phyloP scores from a whole-genome alignment of 2,797 vertebrate species.

The Phoeniculus purpureus region DNA sequence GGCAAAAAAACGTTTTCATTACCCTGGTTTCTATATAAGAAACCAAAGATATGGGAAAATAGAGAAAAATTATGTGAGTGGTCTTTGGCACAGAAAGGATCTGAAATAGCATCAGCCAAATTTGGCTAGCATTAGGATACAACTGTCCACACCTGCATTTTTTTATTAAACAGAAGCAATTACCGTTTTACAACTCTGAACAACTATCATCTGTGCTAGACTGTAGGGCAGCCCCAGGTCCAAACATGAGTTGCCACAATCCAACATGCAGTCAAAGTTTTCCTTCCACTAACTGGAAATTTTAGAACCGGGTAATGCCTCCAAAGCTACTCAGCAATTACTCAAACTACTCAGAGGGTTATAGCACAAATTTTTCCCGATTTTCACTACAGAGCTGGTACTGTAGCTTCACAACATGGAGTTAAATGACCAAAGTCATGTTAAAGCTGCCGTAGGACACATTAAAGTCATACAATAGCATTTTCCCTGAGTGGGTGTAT shows the following conservation, averaged over 20 bases:
- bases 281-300: background rate
- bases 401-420: background rate
- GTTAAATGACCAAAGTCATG: constrained; percentile 31
- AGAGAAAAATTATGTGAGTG: background rate
- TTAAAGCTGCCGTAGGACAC: constrained; percentile 47
- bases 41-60: background rate
- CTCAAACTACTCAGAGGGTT: background rate
- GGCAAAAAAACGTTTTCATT: background rate
- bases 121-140: background rate
- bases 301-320: background rate
- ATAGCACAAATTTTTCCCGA: background rate
- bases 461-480: background rate
- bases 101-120: background rate
- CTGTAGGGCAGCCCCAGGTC: background rate
- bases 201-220: background rate
- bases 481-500: constrained; percentile 62
- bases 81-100: background rate
- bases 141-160: background rate
- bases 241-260: background rate
- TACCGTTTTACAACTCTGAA: background rate
- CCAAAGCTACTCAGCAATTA: background rate
- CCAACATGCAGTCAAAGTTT: background rate
- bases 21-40: background rate
- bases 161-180: background rate
- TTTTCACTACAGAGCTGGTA: background rate